phyloP scores from a whole-genome alignment of 2,888 invertebrate genomes.

The Troilus luridus region DNA sequence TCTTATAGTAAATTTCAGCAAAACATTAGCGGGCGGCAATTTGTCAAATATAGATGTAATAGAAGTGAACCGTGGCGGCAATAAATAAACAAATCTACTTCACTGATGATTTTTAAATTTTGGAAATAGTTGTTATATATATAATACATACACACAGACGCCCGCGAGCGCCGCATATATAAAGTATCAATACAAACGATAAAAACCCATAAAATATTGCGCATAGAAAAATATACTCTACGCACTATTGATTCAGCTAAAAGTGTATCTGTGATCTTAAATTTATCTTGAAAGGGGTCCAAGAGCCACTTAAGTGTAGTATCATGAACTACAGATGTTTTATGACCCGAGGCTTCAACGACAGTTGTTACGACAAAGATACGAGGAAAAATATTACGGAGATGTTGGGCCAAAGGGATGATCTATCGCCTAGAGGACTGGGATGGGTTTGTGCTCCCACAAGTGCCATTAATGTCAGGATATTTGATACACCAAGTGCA shows the following conservation, averaged over 20 bases:
- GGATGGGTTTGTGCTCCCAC: background rate
- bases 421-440: background rate
- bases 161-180: no score
- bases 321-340: background rate
- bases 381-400: background rate
- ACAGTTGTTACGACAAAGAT: background rate
- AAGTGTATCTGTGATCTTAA: background rate
- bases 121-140: no score
- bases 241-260: background rate
- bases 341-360: constrained; percentile 1
- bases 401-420: background rate
- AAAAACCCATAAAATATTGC: no score
- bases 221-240: no score
- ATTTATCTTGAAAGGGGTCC: background rate
- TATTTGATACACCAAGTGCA: background rate
- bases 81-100: no score
- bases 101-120: no score
- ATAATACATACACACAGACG: no score
- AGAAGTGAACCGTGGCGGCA: no score
- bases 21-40: no score
- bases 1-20: no score
- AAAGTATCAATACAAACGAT: no score
- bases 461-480: background rate
- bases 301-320: background rate
- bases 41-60: no score